Evolutionary conservation across 2,113 vertebrate species (phyloP), one percentile per base, ranked within the genome.

Genomic region (Isichthys henryi): DNA sequence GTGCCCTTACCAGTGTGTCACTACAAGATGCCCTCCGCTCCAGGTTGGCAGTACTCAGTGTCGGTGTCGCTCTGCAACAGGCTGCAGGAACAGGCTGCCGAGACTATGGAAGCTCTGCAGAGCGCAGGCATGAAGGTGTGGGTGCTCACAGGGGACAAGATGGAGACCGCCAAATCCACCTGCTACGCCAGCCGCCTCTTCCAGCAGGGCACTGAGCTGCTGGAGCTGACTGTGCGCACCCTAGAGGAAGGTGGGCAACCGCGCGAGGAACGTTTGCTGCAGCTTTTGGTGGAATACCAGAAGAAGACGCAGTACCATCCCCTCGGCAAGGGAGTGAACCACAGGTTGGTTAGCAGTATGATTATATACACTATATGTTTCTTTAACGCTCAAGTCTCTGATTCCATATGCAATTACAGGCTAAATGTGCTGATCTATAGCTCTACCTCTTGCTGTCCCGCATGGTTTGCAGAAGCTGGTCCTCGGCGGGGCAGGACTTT

Each of bases 121-220:
- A 94, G 96, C 0, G 98, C 98, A 0, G 98, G 98, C 88, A 98
- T 99, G 91, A 98, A 98, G 92, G 96, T 99, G 5, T 99, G 98
- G 98, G 98, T 99, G 91, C 96, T 99, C 52, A 99, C 98, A 0
- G 98, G 98, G 0, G 98, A 99, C 95, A 99, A 99, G 94, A 97
- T 99, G 97, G 98, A 99, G 94, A 99, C 98, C 0, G 98, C 98
- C 43, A 98, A 98, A 91, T 98, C 98, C 88, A 99, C 98, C 0
- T 99, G 98, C 94, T 99, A 99, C 0, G 98, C 98, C 86, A 99
- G 98, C 91, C 95, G 97, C 50, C 95, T 99, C 39, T 99, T 99
- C 93, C 97, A 98, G 93, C 96, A 95, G 90, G 96, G 93, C 94
- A 99, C 98, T 0, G 97, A 99, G 90, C 96, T 99, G 91, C 94